phyloP scores from a whole-genome alignment of 1,140 invertebrate species.

The Drosophila miranda region DNA sequence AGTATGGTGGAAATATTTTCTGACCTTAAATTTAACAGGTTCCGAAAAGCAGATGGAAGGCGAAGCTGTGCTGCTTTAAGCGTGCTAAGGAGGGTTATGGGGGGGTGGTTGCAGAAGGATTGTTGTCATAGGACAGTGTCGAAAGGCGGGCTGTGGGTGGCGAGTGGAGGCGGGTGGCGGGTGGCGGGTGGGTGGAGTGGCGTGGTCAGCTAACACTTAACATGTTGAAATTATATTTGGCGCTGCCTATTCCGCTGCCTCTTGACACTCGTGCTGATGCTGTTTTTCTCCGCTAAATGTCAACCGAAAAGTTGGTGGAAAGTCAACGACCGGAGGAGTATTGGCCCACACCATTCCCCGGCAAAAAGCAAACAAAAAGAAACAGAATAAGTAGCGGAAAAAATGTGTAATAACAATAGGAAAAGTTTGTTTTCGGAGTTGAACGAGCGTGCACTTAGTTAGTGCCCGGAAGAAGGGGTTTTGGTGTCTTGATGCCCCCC shows the following conservation, averaged over 20 bases:
- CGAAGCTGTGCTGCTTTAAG: conserved; percentile 30
- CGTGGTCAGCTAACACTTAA: conserved; percentile 69
- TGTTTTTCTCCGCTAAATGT: conserved; percentile 68
- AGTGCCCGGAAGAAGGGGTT: conserved; percentile 50
- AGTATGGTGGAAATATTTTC: neutral
- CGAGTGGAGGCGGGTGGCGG: conserved; percentile 8
- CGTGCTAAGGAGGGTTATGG: conserved; percentile 24
- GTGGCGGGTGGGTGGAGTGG: neutral
- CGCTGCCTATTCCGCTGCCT: conserved; percentile 36
- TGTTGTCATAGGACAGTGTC: conserved; percentile 70
- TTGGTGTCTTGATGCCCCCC: conserved; percentile 11
- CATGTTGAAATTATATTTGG: conserved; percentile 68
- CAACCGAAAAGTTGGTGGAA: conserved; percentile 71
- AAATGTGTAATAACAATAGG: conserved; percentile 74
- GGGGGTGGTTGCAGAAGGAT: conserved; percentile 52
- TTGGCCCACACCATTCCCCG: conserved; percentile 13
- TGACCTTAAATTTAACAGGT: conserved; percentile 29
- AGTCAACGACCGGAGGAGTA: conserved; percentile 69
- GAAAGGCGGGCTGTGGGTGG: conserved; percentile 12
- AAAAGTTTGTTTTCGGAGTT: conserved; percentile 76
- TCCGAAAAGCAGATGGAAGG: neutral
- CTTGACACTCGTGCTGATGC: conserved; percentile 15
- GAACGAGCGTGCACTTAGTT: conserved; percentile 71
- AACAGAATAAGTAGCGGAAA: conserved; percentile 34
- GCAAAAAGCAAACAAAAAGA: conserved; percentile 15